A percentile compares a stretch with the other conserved stretches of the same genome.
phyloP scores from a whole-genome alignment of 2,113 vertebrate species.

The Sminthopsis crassicaudata region DNA sequence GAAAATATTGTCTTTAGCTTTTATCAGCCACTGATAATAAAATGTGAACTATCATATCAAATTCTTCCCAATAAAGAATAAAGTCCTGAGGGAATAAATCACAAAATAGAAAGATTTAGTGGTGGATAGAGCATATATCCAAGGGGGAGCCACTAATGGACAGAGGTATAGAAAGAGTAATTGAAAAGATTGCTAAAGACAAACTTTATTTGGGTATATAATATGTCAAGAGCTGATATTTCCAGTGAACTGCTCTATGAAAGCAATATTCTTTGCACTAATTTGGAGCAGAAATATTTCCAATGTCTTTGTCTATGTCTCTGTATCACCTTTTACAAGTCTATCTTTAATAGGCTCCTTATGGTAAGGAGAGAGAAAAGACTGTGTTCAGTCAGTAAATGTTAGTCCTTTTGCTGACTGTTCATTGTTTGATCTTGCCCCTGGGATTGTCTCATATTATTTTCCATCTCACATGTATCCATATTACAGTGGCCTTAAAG shows the following conservation, averaged over 20 bases:
- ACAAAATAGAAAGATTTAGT: not conserved
- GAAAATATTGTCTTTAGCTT: not conserved
- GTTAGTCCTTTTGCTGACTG: not conserved
- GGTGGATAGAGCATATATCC: not conserved
- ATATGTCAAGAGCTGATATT: not conserved
- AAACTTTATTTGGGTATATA: not conserved
- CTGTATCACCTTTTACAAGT: slow-evolving; percentile 6
- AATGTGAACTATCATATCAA: not conserved
- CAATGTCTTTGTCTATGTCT: slow-evolving; percentile 8
- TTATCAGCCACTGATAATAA: slow-evolving; percentile 16
- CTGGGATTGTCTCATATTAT: not conserved
- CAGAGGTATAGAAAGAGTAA: not conserved
- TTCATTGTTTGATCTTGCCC: not conserved
- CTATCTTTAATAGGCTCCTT: not conserved
- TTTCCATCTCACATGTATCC: not conserved
- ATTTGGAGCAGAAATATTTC: not conserved
- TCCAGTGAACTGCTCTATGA: not conserved
- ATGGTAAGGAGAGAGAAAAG: not conserved
- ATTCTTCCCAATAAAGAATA: not conserved
- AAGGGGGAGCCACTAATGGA: not conserved
- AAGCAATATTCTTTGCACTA: not conserved
- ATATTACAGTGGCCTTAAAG: not conserved
- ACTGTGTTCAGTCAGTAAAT: slow-evolving; percentile 4
- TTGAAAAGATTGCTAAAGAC: not conserved
- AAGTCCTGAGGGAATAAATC: not conserved